phyloP scores from a whole-genome alignment of 2,888 invertebrate genomes.

The Pecten maximus region DNA sequence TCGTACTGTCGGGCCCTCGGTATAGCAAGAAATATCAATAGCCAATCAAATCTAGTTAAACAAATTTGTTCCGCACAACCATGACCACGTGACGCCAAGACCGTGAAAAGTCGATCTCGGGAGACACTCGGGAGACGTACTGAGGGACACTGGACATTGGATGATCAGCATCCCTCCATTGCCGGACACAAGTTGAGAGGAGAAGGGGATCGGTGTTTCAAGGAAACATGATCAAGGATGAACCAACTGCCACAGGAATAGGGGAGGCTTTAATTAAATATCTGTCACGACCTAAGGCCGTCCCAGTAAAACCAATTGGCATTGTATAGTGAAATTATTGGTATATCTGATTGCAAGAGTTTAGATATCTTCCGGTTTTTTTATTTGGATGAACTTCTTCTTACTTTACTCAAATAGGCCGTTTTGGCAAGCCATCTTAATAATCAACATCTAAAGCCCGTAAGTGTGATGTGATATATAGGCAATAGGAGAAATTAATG shows the following conservation, averaged over 20 bases:
- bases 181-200: neutral
- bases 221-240: neutral
- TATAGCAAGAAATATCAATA: neutral
- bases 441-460: too few relatives aligned
- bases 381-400: too few relatives aligned
- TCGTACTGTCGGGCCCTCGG: neutral
- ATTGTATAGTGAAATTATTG: too few relatives aligned
- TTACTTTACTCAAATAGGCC: too few relatives aligned
- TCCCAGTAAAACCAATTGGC: too few relatives aligned
- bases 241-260: neutral
- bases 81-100: neutral
- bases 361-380: too few relatives aligned
- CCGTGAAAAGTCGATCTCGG: neutral
- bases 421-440: too few relatives aligned
- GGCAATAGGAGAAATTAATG: too few relatives aligned
- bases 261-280: too few relatives aligned
- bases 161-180: neutral
- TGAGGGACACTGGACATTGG: neutral
- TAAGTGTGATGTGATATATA: too few relatives aligned
- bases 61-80: neutral
- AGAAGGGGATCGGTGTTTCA: neutral
- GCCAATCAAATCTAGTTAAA: conserved; percentile 21
- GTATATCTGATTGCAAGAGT: too few relatives aligned
- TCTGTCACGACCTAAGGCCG: too few relatives aligned
- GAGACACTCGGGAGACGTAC: neutral